These are phyloP conservation scores for Brenthis ino DNA, from an alignment of 2,888 invertebrate genomes.

Conservation along the genomic window DNA sequence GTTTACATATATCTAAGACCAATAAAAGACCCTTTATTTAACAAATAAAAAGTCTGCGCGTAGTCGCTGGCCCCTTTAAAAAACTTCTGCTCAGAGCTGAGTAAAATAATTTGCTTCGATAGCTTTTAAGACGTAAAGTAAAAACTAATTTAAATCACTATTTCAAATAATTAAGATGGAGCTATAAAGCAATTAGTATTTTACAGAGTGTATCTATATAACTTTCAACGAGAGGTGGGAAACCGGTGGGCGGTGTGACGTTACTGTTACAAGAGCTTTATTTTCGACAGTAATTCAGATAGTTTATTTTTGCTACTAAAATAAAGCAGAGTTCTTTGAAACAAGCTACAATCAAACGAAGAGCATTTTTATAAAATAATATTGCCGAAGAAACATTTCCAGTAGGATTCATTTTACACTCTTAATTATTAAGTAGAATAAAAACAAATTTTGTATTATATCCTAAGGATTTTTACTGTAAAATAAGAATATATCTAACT, in stretches of 20 bases:
- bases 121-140: conserved; percentile 12
- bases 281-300: conserved; percentile 13
- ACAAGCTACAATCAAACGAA: conserved; percentile 4
- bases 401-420: background rate
- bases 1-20: too few species aligned
- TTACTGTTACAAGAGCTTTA: conserved; percentile 17
- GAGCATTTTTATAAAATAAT: background rate
- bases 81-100: background rate
- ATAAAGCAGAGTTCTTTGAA: conserved; percentile 8
- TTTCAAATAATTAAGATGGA: too few species aligned
- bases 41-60: background rate
- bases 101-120: background rate
- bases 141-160: conserved; percentile 7
- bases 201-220: background rate
- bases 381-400: background rate
- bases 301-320: conserved; percentile 17
- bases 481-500: too few species aligned
- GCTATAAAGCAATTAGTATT: too few species aligned
- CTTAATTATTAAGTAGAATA: too few species aligned
- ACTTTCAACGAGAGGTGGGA: conserved; percentile 5
- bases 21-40: too few species aligned
- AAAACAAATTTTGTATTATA: too few species aligned
- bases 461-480: too few species aligned
- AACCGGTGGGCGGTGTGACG: conserved; percentile 19
- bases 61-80: background rate